phyloP scores from a whole-genome alignment of 2,113 vertebrate genomes.

The Danionella cerebrum region DNA sequence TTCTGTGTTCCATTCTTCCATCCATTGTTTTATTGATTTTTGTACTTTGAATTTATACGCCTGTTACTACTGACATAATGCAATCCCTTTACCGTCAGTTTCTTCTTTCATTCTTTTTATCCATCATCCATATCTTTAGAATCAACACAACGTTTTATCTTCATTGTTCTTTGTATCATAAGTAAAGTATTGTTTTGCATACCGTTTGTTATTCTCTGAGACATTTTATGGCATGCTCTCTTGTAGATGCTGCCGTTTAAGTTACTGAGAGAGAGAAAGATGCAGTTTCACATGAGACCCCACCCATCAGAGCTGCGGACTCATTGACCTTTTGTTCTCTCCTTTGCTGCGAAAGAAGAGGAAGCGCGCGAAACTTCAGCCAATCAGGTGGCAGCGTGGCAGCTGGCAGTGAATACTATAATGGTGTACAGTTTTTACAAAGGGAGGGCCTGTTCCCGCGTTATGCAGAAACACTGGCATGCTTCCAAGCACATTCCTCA shows the following conservation, averaged over 20 bases:
- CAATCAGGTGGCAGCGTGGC: slow-evolving; percentile 41
- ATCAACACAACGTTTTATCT: no score
- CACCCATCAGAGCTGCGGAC: slow-evolving; percentile 34
- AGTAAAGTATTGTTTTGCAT: no score
- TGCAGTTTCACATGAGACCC: background rate
- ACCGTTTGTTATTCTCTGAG: no score
- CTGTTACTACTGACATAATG: no score
- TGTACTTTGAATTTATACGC: background rate
- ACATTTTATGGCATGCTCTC: background rate
- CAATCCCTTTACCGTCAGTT: background rate
- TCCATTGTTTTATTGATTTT: background rate
- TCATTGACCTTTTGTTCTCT: slow-evolving; percentile 53
- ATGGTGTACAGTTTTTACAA: slow-evolving; percentile 35
- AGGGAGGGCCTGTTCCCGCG: slow-evolving; percentile 51
- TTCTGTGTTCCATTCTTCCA: background rate
- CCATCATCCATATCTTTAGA: no score
- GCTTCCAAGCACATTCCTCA: slow-evolving; percentile 44
- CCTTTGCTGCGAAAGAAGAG: slow-evolving; percentile 33
- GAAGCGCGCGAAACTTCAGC: slow-evolving; percentile 56
- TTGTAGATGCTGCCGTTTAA: background rate
- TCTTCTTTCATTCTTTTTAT: background rate
- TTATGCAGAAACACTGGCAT: slow-evolving; percentile 37
- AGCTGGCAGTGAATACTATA: slow-evolving; percentile 36
- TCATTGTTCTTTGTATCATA: background rate
- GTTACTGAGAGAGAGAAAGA: background rate